Base-by-base conservation (phyloP, 2,113 vertebrate genomes). In the Sclerurus mexicanus region DNA sequence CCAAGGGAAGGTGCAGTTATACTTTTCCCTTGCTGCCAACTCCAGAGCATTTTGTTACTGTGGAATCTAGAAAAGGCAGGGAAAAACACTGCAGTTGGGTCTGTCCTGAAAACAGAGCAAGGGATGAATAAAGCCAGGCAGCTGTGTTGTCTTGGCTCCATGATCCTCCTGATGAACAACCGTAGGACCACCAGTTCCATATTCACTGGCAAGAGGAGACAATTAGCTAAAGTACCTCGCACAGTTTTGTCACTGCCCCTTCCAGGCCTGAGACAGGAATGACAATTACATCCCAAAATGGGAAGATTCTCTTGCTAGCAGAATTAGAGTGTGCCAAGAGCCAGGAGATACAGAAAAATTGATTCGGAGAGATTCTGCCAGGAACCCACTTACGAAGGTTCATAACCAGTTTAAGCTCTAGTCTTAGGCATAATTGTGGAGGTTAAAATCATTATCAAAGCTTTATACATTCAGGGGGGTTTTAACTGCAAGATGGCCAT, bases 31-130 rank as follows among this genome's bases (percentile, higher is more conserved):
- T 44, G 9, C 14, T 92, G 85, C 63, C 86, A 96, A 3, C 49
- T 62, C 42, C 0, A 42, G n/a, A 30, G 15, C 37, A 19, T 58
- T 60, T 59, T 15, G 3, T 67, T 63, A 24, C 22, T 50, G 9
- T 31, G 16, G 11, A 6, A 62, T 33, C 12, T 55, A 37, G 33
- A 67, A 35, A 20, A 56, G 5, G 17, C 3, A 10, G 14, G 11
- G 2, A 31, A 50, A 28, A 25, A 33, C 8, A 8, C 2, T 16
- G 0, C 4, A 39, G 8, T 49, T 25, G 30, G 12, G 8, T 27
- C 1, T 50, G 12, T 46, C 14, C 42, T 50, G 60, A 56, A 86
- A 64, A 52, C 10, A 50, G 66, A 27, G 17, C 10, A 78, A 75
- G 10, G 13, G 23, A 42, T 46, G 8, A 8, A 47, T 63, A 47